Percentiles rank a stretch among this genome's conserved stretches.
Evolutionary conservation across 2,888 invertebrate genomes (phyloP).

Genomic region (Augiades crinisus): DNA sequence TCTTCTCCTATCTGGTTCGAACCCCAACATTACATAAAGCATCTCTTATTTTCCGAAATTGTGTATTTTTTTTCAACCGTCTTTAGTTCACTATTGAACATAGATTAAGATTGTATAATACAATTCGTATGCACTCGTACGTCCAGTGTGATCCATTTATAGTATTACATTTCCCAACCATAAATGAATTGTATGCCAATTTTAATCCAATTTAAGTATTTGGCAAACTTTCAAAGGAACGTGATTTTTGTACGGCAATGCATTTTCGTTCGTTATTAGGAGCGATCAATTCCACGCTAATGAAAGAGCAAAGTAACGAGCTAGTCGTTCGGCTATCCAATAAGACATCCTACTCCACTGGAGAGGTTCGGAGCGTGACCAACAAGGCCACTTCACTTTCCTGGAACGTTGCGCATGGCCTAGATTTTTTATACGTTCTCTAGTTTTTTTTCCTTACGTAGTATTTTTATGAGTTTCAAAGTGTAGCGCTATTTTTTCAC

Average conservation of each 20-base stretch:
- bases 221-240: background rate
- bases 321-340: slow-evolving; percentile 19
- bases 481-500: too few species aligned
- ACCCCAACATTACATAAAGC: too few species aligned
- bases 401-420: slow-evolving; percentile 18
- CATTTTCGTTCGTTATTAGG: slow-evolving; percentile 8
- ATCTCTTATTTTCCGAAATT: too few species aligned
- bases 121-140: too few species aligned
- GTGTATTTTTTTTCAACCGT: too few species aligned
- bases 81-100: too few species aligned
- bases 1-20: too few species aligned
- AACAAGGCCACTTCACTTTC: slow-evolving; percentile 16
- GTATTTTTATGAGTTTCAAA: background rate
- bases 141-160: too few species aligned
- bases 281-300: slow-evolving; percentile 14
- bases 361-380: slow-evolving; percentile 24
- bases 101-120: too few species aligned
- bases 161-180: too few species aligned
- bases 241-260: background rate
- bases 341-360: slow-evolving; percentile 17
- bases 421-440: slow-evolving; percentile 17
- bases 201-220: background rate
- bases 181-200: background rate
- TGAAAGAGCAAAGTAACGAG: slow-evolving; percentile 25
- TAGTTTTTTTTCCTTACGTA: slow-evolving; percentile 13